Base-by-base conservation (phyloP, 2,888 invertebrate genomes). In the Oeneis ivallda region DNA sequence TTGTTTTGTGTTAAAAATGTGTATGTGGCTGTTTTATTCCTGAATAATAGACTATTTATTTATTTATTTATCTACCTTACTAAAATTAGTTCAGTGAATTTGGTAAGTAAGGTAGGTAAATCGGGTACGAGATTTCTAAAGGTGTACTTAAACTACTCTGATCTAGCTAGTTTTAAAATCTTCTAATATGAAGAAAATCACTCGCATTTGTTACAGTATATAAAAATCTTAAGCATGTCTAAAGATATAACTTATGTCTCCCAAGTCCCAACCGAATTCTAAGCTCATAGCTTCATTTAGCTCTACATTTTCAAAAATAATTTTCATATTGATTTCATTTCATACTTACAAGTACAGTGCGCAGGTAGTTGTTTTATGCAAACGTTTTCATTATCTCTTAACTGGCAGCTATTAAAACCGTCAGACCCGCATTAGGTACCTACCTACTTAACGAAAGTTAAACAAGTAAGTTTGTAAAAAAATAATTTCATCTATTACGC, bases 381-480 rank as follows among this genome's bases (percentile, higher is more conserved):
- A 26, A 58, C 32, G 34, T 47, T 58, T 47, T 58, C 32, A 26
- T 45, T 47, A 47, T 58, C 45, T 58, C 7, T 19, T 9, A n/a
- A 49, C 49, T 49, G 17, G 59, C 8, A 59, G 17, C 47, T 17
- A 47, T 47, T 59, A 59, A 37, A 37, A 59, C 17, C 47, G 37
- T 11, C 15, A 26, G 37, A 15, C 37, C 19, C 41, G 61, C 5
- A 56, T 65, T 65, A n/a, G n/a, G n/a, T n/a, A n/a, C n/a, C n/a
- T n/a, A n/a, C n/a, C n/a, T n/a, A 50, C 54, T 34, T 52, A 10
- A 57, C 34, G 39, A 32, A 26, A 26, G 1, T 5, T 32, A 15
- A 37, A 37, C 37, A 37, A 7, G 37, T 37, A 37, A 9, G 9
- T 37, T 34, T 4, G 26, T n/a, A 26, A 58, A 64, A 37, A 53